Evolutionary conservation across 2,113 vertebrate species (phyloP).

Genomic region (Grallaria varia): DNA sequence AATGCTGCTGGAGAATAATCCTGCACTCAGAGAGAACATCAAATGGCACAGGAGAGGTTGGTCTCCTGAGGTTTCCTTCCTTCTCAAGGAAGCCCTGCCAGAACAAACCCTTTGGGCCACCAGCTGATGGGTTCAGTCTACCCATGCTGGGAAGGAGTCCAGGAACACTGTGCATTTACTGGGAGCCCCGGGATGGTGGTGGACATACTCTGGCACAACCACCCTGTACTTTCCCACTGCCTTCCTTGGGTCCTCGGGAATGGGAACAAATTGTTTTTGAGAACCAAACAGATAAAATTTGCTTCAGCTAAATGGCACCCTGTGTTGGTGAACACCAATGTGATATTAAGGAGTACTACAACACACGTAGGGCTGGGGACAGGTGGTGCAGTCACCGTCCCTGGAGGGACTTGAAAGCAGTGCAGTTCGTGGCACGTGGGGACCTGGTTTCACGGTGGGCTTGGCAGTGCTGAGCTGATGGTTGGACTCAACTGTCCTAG

Average conservation of each 20-base stretch:
- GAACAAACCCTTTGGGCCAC: not conserved
- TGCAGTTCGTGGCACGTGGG: not conserved
- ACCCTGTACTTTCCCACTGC: not conserved
- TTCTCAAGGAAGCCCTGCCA: conserved; percentile 17
- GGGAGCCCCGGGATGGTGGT: not conserved
- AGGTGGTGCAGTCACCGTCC: not conserved
- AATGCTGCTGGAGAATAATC: not conserved
- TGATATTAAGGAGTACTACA: not conserved
- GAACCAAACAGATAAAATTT: not conserved
- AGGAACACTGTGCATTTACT: not conserved
- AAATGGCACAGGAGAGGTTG: not conserved
- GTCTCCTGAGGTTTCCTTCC: conserved; percentile 4
- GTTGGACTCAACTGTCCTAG: not conserved
- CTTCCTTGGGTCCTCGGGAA: not conserved
- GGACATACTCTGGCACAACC: not conserved
- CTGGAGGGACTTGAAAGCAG: not conserved
- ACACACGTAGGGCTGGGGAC: not conserved
- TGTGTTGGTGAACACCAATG: not conserved
- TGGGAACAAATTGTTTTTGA: not conserved
- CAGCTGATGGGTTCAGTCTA: not conserved
- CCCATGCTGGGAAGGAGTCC: not conserved
- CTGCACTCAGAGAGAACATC: not conserved
- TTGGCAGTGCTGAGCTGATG: not conserved
- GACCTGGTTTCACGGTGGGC: not conserved
- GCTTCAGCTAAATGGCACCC: not conserved